Evolutionary conservation across 2,797 vertebrate genomes (phyloP).

Genomic region (Aeoliscus strigatus): DNA sequence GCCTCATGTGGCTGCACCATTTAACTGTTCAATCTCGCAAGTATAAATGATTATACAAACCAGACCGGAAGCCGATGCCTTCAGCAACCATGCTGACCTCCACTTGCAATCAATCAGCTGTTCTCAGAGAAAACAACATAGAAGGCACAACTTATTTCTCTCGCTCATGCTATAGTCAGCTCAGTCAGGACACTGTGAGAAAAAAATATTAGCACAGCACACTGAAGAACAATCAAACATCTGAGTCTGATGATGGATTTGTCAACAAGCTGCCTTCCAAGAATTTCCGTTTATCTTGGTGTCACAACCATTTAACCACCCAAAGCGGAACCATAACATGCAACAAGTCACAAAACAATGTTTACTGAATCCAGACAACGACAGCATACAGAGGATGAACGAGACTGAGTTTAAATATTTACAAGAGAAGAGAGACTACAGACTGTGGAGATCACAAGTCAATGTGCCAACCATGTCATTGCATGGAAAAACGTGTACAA

Average conservation of each 20-base stretch:
- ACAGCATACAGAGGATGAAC: not conserved
- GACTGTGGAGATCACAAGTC: no score
- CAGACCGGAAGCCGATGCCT: no score
- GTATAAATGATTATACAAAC: not conserved
- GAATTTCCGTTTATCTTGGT: not conserved
- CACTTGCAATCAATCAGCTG: not conserved
- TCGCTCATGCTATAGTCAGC: no score
- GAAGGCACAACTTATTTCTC: no score
- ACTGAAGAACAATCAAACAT: not conserved
- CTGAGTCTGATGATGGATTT: slow-evolving; percentile 2
- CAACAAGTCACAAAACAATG: not conserved
- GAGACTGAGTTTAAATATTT: no score
- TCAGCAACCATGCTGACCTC: no score
- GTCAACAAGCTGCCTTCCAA: not conserved
- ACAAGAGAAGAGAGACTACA: not conserved
- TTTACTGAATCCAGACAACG: slow-evolving; percentile 7
- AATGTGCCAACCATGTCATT: not conserved
- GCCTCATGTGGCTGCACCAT: not conserved
- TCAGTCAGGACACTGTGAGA: no score
- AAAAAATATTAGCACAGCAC: not conserved
- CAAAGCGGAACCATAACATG: slow-evolving; percentile 1
- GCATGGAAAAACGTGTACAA: no score
- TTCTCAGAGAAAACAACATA: not conserved
- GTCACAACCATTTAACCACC: slow-evolving; percentile 2
- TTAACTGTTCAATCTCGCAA: not conserved